Base-by-base conservation (phyloP, 64 coral and sea anemone species). In the Actinia tenebrosa region DNA sequence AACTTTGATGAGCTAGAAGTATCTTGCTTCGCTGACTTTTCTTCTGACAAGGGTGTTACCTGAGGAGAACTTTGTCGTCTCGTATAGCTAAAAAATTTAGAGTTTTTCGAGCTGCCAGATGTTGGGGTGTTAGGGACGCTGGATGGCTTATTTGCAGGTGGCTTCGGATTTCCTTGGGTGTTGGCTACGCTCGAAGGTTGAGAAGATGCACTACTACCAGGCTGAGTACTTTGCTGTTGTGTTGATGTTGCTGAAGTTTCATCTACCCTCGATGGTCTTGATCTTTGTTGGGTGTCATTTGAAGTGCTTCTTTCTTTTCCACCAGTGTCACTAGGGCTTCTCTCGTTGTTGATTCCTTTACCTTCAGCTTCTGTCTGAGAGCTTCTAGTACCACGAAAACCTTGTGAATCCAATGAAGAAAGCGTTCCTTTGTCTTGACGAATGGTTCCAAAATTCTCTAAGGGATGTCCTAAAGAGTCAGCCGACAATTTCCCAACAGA, bases 61-160 rank as follows among this genome's bases (percentile, higher is more conserved):
- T 75, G 79, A 53, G 79, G 79, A 81, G 50, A 53, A n/a, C 79
- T 81, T 81, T 81, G 45, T n/a, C 79, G 79, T 50, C 50, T 81
- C 19, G 42, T 50, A 16, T 81, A 53, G 17, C 27, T 45, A 16
- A n/a, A 50, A 53, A 22, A 81, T 25, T 50, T 19, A 37, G 79
- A 53, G 27, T 37, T 11, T 53, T 50, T 81, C 42, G 79, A 53
- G 46, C 3, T 53, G 8, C 79, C 27, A 53, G 79, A 81, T 25
- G 46, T 81, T 53, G 79, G 79, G 79, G 79, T 81, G 50, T 15
- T 81, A 22, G 79, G 79, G 7, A 81, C 79, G 42, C 79, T 81
- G 19, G 79, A 81, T 20, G 79, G 79, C 46, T 81, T 81, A 52
- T 16, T 81, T 81, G 17, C 18, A 53, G 43, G 22, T 81, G 44